Evolutionary conservation across 2,888 invertebrate species (phyloP).

Genomic region (Plebejus argus): DNA sequence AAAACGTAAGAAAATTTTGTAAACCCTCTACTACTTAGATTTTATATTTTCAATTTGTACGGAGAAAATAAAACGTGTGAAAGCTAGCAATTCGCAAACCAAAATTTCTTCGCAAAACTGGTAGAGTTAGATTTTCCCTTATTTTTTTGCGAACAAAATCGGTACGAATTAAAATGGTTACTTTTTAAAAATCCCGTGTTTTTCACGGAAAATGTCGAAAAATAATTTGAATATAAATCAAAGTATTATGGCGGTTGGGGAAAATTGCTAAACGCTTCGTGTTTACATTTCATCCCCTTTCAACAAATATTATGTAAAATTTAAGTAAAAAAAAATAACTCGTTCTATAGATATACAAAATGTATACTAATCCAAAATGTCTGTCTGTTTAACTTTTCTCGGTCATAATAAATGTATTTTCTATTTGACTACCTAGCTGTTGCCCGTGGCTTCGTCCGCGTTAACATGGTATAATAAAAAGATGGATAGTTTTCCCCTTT

Average conservation of each 20-base stretch:
- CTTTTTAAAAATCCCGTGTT: neutral
- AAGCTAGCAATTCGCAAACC: neutral
- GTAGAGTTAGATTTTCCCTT: neutral
- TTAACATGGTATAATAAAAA: too few relatives aligned
- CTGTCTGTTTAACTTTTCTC: too few relatives aligned
- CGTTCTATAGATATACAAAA: neutral
- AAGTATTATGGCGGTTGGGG: neutral
- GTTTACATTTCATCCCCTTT: neutral
- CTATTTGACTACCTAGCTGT: too few relatives aligned
- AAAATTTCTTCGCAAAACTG: neutral
- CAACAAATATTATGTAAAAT: neutral
- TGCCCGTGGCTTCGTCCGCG: too few relatives aligned
- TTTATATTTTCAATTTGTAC: neutral
- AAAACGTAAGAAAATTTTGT: neutral
- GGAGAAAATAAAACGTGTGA: neutral
- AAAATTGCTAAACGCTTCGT: neutral
- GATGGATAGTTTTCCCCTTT: too few relatives aligned
- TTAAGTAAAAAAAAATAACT: neutral
- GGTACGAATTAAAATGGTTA: neutral
- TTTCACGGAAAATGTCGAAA: neutral
- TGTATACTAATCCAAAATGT: too few relatives aligned
- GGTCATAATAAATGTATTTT: too few relatives aligned
- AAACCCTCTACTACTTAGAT: neutral
- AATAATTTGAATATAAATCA: slow-evolving; percentile 6
- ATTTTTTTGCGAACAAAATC: neutral